Conservation (phyloP, 2,797 vertebrate genomes). For the Poecilia wingei region DNA sequence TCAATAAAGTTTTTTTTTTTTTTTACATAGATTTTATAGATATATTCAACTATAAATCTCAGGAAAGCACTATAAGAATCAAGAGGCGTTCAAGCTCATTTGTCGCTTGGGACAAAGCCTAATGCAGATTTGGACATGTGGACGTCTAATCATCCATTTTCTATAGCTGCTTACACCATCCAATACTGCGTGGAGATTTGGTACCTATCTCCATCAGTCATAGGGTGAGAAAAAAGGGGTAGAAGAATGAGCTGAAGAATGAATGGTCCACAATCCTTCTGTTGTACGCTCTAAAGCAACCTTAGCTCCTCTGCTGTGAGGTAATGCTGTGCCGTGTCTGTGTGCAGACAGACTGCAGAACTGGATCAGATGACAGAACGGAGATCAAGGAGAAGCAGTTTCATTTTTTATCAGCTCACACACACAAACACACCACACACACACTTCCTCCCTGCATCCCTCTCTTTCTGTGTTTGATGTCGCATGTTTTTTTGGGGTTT, state of each 20-base stretch:
- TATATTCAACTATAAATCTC: not conserved
- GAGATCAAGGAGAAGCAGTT: conserved; percentile 46
- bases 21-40: not conserved
- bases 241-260: conserved; percentile 28
- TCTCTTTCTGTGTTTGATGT: conserved; percentile 13
- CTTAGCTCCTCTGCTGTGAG: conserved; percentile 63
- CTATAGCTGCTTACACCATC: not conserved
- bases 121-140: not conserved
- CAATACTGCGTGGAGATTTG: not conserved
- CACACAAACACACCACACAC: not conserved
- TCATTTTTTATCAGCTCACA: conserved; percentile 66
- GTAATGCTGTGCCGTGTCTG: conserved; percentile 55
- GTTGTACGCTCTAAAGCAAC: conserved; percentile 59
- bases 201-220: not conserved
- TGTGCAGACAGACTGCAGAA: conserved; percentile 36
- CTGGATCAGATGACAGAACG: conserved; percentile 67
- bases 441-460: not conserved
- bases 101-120: not conserved
- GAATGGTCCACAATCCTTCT: conserved; percentile 49
- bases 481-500: not conserved
- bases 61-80: not conserved
- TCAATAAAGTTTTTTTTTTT: not conserved
- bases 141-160: not conserved
- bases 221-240: not conserved
- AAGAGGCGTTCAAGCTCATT: not conserved